Evolutionary conservation across 2,113 vertebrate species (phyloP).

Genomic region (Perca schrenkii): DNA sequence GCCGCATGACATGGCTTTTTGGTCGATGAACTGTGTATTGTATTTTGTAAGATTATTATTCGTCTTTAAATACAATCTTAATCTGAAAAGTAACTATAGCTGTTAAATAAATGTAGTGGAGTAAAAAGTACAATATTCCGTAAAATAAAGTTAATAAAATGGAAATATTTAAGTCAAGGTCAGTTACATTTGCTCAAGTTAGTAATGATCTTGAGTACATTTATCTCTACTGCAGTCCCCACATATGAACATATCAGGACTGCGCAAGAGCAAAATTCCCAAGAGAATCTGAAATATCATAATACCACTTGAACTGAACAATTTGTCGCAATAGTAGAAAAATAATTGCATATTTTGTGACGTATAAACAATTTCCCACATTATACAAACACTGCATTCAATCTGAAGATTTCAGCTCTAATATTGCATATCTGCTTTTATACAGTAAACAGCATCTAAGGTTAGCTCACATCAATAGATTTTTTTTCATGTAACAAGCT

Average conservation of each 20-base stretch:
- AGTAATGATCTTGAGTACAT: neutral
- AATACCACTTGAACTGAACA: neutral
- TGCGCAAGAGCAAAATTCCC: no score
- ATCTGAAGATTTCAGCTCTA: neutral
- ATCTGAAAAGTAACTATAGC: neutral
- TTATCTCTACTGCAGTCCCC: neutral
- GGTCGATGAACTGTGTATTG: neutral
- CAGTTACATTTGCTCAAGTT: neutral
- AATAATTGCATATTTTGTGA: constrained; percentile 1
- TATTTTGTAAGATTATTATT: neutral
- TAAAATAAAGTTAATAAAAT: neutral
- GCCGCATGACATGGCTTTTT: neutral
- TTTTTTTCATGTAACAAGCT: neutral
- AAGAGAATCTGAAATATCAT: neutral
- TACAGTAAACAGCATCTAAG: neutral
- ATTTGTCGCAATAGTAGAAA: neutral
- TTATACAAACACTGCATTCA: neutral
- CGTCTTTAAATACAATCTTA: neutral
- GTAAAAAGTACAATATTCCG: neutral
- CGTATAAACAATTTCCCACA: neutral
- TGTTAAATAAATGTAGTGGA: neutral
- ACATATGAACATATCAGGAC: neutral
- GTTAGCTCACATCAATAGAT: neutral
- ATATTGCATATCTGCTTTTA: neutral
- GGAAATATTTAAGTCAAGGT: neutral